Percentiles rank a stretch among this genome's conserved stretches.
These are phyloP conservation scores for Sussaba pulchella DNA, from an alignment of 2,888 invertebrate species.

Conservation along the genomic window DNA sequence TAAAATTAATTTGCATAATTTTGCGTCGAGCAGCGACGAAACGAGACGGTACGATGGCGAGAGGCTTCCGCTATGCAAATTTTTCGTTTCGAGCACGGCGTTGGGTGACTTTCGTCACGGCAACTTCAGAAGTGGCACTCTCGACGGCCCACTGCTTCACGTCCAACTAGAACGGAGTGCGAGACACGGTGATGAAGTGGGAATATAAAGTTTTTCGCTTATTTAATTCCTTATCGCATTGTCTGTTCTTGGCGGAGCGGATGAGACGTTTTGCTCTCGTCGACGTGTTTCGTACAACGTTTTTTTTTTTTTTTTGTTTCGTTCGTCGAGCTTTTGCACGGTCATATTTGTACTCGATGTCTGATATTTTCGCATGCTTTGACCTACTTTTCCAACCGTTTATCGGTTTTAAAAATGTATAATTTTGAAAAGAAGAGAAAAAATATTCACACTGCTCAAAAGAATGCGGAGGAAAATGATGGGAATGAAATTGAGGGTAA, in stretches of 20 bases:
- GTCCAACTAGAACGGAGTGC: conserved; percentile 6
- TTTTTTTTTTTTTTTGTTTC: neutral
- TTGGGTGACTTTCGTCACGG: conserved; percentile 42
- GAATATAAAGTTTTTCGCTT: conserved; percentile 43
- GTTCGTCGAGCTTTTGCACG: no score
- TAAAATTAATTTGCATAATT: conserved; percentile 62
- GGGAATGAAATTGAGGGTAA: no score
- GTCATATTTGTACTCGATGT: neutral
- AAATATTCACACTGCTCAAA: no score
- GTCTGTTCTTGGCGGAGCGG: neutral
- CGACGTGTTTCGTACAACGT: neutral
- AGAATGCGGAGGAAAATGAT: no score
- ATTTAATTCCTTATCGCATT: conserved; percentile 53
- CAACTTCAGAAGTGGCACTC: conserved; percentile 60
- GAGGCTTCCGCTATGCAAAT: conserved; percentile 55
- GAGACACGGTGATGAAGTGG: neutral
- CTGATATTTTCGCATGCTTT: no score
- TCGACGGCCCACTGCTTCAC: conserved; percentile 41
- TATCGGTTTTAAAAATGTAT: no score
- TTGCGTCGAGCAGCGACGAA: conserved; percentile 42
- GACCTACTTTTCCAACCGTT: no score
- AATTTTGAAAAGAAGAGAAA: no score
- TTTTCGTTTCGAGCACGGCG: conserved; percentile 23
- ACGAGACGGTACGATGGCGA: neutral
- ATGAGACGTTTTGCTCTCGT: conserved; percentile 4